Evolutionary conservation across 1,140 invertebrate genomes (phyloP).

Genomic region (Euura lappo): DNA sequence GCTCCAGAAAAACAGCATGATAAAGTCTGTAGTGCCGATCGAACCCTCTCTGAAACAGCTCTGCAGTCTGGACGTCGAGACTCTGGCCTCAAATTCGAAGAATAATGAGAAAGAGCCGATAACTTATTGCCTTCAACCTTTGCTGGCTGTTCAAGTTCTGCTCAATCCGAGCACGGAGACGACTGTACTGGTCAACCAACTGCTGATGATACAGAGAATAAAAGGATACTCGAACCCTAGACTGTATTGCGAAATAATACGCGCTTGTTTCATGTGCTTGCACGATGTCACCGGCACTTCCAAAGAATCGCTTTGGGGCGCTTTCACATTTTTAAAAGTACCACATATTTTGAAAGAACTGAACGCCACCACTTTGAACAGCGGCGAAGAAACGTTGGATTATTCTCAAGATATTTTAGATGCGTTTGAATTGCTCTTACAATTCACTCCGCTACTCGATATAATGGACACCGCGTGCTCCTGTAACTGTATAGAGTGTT

Average conservation of each 20-base stretch:
- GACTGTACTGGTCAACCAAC: slow-evolving; percentile 77
- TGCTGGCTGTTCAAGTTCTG: slow-evolving; percentile 76
- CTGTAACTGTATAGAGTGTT: slow-evolving; percentile 84
- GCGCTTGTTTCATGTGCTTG: slow-evolving; percentile 87
- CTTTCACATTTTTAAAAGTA: slow-evolving; percentile 91
- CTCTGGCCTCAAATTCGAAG: slow-evolving; percentile 59
- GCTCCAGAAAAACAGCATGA: slow-evolving; percentile 65
- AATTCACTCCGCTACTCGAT: slow-evolving; percentile 84
- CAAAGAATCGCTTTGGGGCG: slow-evolving; percentile 90
- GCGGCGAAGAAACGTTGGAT: slow-evolving; percentile 65
- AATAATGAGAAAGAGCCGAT: slow-evolving; percentile 69
- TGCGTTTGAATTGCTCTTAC: slow-evolving; percentile 81
- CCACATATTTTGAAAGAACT: slow-evolving; percentile 79
- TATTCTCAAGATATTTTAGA: slow-evolving; percentile 78
- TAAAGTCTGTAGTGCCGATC: slow-evolving; percentile 63
- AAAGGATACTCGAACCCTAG: slow-evolving; percentile 75
- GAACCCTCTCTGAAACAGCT: slow-evolving; percentile 68
- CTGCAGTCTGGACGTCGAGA: slow-evolving; percentile 68
- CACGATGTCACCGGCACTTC: slow-evolving; percentile 77
- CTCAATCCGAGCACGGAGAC: slow-evolving; percentile 80
- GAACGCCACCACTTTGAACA: slow-evolving; percentile 60
- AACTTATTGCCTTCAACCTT: slow-evolving; percentile 76
- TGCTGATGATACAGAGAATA: slow-evolving; percentile 82
- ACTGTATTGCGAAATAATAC: slow-evolving; percentile 87
- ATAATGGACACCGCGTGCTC: slow-evolving; percentile 87